A percentile compares a stretch with the other conserved stretches of the same genome.
Evolutionary conservation across 2,888 invertebrate genomes (phyloP).

Genomic region (Linyphia triangularis): DNA sequence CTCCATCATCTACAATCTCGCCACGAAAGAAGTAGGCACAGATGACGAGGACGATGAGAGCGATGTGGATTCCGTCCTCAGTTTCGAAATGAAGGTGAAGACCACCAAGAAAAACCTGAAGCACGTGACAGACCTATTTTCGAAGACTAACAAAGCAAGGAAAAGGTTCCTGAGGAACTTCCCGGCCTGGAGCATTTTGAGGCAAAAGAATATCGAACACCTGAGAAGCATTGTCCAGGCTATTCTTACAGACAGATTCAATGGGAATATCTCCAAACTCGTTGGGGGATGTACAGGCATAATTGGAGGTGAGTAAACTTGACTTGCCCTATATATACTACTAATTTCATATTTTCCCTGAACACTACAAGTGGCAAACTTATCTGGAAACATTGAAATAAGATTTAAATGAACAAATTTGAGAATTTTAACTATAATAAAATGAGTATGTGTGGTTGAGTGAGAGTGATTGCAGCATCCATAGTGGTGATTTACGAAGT

Average conservation of each 20-base stretch:
- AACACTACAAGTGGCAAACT: no score
- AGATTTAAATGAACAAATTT: no score
- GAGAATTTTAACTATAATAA: no score
- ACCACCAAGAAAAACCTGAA: neutral
- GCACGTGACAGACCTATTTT: neutral
- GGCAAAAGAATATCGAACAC: neutral
- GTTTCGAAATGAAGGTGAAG: neutral
- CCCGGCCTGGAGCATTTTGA: neutral
- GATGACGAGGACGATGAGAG: neutral
- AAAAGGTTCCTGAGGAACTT: neutral
- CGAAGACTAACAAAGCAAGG: neutral
- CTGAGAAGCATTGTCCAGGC: neutral
- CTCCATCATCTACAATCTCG: neutral
- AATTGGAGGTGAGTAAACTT: conserved; percentile 29
- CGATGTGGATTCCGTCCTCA: neutral
- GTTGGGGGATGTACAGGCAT: neutral
- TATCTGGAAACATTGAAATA: no score
- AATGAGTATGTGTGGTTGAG: no score
- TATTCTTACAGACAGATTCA: neutral
- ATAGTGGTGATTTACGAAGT: no score
- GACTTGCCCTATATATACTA: no score
- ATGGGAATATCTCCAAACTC: conserved; percentile 7
- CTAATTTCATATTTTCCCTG: no score
- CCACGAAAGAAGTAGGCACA: neutral
- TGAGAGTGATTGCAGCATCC: no score